These are phyloP conservation scores for Gallinago solitaria DNA, from an alignment of 2,797 vertebrate species.

Conservation along the genomic window DNA sequence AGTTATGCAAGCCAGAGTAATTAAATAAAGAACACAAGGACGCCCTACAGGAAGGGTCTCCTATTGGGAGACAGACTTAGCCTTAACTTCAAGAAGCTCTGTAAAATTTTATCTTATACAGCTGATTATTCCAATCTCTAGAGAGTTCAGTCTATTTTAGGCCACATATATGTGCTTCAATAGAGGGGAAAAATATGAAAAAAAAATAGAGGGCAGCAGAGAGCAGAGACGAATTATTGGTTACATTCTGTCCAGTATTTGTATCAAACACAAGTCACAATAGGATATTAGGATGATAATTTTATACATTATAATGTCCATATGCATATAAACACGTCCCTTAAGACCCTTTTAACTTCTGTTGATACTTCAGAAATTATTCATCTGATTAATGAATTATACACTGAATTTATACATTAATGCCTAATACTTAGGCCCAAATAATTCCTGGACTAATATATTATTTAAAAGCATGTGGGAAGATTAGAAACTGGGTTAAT, in stretches of 20 bases:
- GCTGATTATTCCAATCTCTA: not conserved
- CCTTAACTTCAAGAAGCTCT: conserved; percentile 26
- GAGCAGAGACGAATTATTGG: not conserved
- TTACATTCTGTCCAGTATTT: conserved; percentile 22
- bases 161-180: not conserved
- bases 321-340: conserved; percentile 46
- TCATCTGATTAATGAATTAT: conserved; percentile 66
- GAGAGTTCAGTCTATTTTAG: not conserved
- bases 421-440: conserved; percentile 11
- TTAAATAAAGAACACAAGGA: conserved; percentile 12
- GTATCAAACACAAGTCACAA: conserved; percentile 33
- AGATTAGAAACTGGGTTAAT: conserved; percentile 62
- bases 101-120: not conserved
- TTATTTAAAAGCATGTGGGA: conserved; percentile 54
- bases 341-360: conserved; percentile 56
- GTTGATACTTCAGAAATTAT: conserved; percentile 46
- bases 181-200: not conserved
- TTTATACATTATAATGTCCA: conserved; percentile 60
- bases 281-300: conserved; percentile 52
- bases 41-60: not conserved
- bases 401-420: conserved; percentile 56
- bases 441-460: conserved; percentile 53
- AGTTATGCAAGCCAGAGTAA: conserved; percentile 2
- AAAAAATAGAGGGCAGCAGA: not conserved
- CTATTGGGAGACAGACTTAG: not conserved